phyloP scores from a whole-genome alignment of 1,140 invertebrate species.

The Augochlora pura region DNA sequence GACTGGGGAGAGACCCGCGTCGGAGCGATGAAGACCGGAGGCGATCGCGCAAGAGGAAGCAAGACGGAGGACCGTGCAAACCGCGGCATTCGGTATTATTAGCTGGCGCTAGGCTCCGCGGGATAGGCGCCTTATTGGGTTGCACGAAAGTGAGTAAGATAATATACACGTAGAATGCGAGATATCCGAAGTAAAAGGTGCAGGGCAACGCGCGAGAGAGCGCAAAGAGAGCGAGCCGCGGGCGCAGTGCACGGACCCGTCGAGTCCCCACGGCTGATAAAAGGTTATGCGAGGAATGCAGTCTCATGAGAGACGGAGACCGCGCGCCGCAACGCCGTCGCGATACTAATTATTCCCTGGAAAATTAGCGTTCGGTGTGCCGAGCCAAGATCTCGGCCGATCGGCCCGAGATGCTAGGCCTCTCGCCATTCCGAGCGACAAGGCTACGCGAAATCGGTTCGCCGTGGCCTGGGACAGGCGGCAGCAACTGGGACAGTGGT shows the following conservation, averaged over 20 bases:
- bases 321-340: conserved; percentile 30
- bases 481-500: too few species aligned
- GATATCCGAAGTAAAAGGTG: conserved; percentile 70
- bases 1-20: too few species aligned
- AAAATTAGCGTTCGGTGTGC: conserved; percentile 40
- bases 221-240: conserved; percentile 42
- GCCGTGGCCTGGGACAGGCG: too few species aligned
- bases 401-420: too few species aligned
- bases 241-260: conserved; percentile 44
- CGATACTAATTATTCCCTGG: conserved; percentile 61
- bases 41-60: conserved; percentile 11
- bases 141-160: conserved; percentile 69
- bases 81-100: conserved; percentile 62
- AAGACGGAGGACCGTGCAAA: conserved; percentile 45
- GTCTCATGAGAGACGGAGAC: conserved; percentile 66
- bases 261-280: conserved; percentile 65
- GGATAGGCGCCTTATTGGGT: conserved; percentile 65
- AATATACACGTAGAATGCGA: conserved; percentile 68
- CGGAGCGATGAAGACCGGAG: background rate
- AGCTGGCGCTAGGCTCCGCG: conserved; percentile 62
- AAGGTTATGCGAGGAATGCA: conserved; percentile 71
- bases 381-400: background rate
- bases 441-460: too few species aligned
- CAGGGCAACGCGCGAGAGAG: conserved; percentile 44
- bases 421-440: too few species aligned